Evolutionary conservation across 2,797 vertebrate genomes (phyloP).

Genomic region (Megaceryle alcyon): DNA sequence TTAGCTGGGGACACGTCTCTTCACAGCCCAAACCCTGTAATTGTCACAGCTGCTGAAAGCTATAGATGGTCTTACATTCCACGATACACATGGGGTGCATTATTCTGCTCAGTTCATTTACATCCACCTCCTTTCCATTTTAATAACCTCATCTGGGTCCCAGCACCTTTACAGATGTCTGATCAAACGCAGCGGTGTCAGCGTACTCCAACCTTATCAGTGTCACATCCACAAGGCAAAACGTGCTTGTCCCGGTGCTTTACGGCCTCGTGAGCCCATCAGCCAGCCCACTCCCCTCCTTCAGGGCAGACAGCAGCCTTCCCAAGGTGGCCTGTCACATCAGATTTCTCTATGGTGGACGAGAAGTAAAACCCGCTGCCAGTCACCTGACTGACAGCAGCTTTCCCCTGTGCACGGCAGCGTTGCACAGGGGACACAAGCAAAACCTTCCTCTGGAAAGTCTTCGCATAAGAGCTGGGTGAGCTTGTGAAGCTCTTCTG

Average conservation of each 20-base stretch:
- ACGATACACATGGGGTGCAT: not conserved
- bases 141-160: not conserved
- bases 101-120: not conserved
- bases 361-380: not conserved
- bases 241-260: not conserved
- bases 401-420: not conserved
- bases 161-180: not conserved
- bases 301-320: not conserved
- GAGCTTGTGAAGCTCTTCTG: not conserved
- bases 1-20: constrained; percentile 1
- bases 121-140: constrained; percentile 4
- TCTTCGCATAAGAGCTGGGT: not conserved
- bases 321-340: not conserved
- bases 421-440: not conserved
- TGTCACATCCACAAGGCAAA: not conserved
- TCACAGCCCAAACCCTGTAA: constrained; percentile 6
- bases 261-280: not conserved
- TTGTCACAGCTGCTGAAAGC: constrained; percentile 28
- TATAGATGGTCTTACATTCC: not conserved
- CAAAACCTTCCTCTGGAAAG: not conserved
- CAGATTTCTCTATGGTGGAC: not conserved
- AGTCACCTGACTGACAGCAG: not conserved
- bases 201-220: not conserved
- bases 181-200: not conserved
- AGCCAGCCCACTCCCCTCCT: not conserved